Percentiles rank a stretch among this genome's conserved stretches.
Conservation (phyloP, 2,113 vertebrate species). For the Talpa occidentalis region DNA sequence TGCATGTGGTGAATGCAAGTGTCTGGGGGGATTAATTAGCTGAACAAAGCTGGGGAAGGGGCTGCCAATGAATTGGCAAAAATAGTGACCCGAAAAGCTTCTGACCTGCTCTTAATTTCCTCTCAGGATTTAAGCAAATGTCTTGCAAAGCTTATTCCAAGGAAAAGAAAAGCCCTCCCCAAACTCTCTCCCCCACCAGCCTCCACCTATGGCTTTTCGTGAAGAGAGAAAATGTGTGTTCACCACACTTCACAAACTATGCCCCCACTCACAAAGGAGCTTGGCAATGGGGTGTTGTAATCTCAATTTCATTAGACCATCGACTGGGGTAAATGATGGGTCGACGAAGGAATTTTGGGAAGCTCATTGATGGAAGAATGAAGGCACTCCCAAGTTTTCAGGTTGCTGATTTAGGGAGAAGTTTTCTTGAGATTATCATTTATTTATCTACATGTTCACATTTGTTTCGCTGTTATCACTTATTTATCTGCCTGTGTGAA, state of each 20-base stretch:
- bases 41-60: conserved; percentile 65
- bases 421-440: conserved; percentile 67
- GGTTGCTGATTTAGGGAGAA: conserved; percentile 53
- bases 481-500: conserved; percentile 74
- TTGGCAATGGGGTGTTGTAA: not conserved
- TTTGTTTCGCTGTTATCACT: conserved; percentile 48
- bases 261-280: not conserved
- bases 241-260: not conserved
- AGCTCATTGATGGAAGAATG: conserved; percentile 33
- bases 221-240: not conserved
- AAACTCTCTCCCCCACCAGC: too few relatives aligned
- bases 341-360: not conserved
- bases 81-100: conserved; percentile 46
- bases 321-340: not conserved
- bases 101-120: conserved; percentile 43
- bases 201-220: not conserved
- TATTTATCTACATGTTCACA: conserved; percentile 68
- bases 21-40: conserved; percentile 81
- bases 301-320: not conserved
- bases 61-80: conserved; percentile 69
- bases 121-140: conserved; percentile 50
- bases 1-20: conserved; percentile 78
- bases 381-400: conserved; percentile 19
- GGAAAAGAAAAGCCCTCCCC: not conserved
- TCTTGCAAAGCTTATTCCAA: not conserved